These are phyloP conservation scores for Arbacia lixula DNA, from an alignment of 53 echinoderm and acorn worm genomes.

Conservation along the genomic window DNA sequence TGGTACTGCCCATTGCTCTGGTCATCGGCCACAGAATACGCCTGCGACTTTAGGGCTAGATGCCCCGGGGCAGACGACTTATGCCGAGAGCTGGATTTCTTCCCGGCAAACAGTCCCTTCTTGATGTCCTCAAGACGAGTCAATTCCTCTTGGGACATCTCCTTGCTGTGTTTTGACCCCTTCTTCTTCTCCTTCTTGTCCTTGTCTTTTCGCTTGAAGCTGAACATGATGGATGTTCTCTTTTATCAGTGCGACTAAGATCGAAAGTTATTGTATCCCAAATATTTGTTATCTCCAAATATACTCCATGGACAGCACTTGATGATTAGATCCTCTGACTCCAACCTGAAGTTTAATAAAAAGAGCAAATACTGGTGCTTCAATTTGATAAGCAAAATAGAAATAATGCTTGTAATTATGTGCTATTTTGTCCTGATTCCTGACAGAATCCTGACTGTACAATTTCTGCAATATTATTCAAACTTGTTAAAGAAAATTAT, in stretches of 20 bases:
- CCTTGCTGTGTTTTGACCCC: slow-evolving; percentile 68
- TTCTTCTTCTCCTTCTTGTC: slow-evolving; percentile 84
- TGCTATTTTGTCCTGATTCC: too few relatives aligned
- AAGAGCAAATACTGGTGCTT: too few relatives aligned
- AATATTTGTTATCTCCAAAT: neutral
- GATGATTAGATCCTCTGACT: too few relatives aligned
- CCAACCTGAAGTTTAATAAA: too few relatives aligned
- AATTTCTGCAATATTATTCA: too few relatives aligned
- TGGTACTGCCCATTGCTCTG: slow-evolving; percentile 39
- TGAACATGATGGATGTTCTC: slow-evolving; percentile 33
- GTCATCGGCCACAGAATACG: slow-evolving; percentile 10
- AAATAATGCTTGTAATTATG: too few relatives aligned
- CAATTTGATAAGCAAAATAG: too few relatives aligned
- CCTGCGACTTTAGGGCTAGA: slow-evolving; percentile 34
- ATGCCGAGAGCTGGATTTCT: slow-evolving; percentile 70
- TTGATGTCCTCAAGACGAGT: slow-evolving; percentile 83
- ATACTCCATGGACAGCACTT: too few relatives aligned
- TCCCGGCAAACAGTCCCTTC: slow-evolving; percentile 55
- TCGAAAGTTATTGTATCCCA: too few relatives aligned
- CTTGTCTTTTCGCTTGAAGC: slow-evolving; percentile 70
- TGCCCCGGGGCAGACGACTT: slow-evolving; percentile 42
- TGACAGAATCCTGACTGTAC: too few relatives aligned
- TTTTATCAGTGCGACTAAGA: too few relatives aligned
- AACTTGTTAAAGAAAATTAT: too few relatives aligned
- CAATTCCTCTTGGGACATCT: slow-evolving; percentile 80